Evolutionary conservation across 2,888 invertebrate species (phyloP).

Genomic region (Ceramica pisi): DNA sequence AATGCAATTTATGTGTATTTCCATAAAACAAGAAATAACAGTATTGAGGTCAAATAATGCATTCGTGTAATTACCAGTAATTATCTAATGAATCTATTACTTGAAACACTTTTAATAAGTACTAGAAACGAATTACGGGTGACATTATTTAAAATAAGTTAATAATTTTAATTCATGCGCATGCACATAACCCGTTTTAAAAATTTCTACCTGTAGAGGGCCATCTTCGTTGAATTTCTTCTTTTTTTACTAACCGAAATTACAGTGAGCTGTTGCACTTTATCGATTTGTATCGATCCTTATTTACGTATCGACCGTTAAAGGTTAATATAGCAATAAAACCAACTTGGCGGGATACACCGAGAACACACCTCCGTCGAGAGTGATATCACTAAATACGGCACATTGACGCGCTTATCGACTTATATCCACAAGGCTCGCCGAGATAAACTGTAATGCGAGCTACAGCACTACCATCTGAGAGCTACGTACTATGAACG

Average conservation of each 20-base stretch:
- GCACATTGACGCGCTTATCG: constrained; percentile 83
- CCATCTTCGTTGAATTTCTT: constrained; percentile 79
- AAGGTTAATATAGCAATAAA: constrained; percentile 77
- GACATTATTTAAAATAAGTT: not conserved
- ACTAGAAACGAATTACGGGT: not conserved
- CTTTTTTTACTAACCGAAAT: constrained; percentile 71
- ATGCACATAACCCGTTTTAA: constrained; percentile 42
- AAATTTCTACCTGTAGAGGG: constrained; percentile 83
- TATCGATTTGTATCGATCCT: constrained; percentile 65
- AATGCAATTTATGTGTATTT: constrained; percentile 2
- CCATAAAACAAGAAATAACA: constrained; percentile 9
- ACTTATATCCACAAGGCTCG: constrained; percentile 86
- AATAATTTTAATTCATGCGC: constrained; percentile 18
- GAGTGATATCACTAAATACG: constrained; percentile 86
- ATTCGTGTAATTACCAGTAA: constrained; percentile 11
- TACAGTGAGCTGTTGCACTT: constrained; percentile 68
- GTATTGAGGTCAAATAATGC: constrained; percentile 7
- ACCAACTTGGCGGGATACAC: constrained; percentile 73
- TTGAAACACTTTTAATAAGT: not conserved
- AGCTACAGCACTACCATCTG: constrained; percentile 88
- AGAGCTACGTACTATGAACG: constrained; percentile 91
- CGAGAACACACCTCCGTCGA: constrained; percentile 85
- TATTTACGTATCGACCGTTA: constrained; percentile 72
- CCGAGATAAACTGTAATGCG: constrained; percentile 84
- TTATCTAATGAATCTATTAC: constrained; percentile 4